Conservation (phyloP, 1,140 invertebrate genomes). For the Procambarus virginalis region DNA sequence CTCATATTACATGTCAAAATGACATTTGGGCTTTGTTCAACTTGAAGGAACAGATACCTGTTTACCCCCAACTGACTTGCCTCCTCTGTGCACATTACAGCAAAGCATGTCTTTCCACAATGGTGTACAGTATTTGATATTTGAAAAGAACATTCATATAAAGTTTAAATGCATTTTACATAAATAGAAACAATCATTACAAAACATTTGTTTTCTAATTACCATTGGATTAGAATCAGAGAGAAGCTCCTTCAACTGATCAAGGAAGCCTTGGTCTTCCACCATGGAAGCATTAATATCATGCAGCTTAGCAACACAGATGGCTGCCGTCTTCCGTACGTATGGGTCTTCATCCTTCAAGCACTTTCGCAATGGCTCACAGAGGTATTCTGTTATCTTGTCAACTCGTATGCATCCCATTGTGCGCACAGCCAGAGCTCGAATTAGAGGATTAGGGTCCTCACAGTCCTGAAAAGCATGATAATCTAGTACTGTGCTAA, state of each 20-base stretch:
- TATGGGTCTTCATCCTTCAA: constrained; percentile 99
- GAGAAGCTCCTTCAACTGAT: constrained; percentile 96
- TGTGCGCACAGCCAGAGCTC: constrained; percentile 97
- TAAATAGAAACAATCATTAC: too few species aligned
- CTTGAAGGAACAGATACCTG: too few species aligned
- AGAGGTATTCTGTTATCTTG: constrained; percentile 99
- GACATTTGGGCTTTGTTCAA: too few species aligned
- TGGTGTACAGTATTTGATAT: too few species aligned
- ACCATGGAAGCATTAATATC: constrained; percentile 98
- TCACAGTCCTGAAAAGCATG: constrained; percentile 91
- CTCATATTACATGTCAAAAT: too few species aligned
- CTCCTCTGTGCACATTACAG: too few species aligned
- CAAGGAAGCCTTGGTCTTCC: constrained; percentile 98
- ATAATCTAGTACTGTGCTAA: too few species aligned
- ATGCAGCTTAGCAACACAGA: constrained; percentile 99
- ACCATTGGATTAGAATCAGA: constrained; percentile 99
- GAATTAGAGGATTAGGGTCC: constrained; percentile 99
- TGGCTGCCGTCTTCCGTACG: constrained; percentile 98
- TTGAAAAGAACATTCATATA: too few species aligned
- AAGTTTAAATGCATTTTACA: too few species aligned
- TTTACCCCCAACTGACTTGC: too few species aligned
- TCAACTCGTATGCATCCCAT: constrained; percentile 99
- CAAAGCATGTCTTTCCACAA: too few species aligned
- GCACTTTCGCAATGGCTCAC: constrained; percentile 98
- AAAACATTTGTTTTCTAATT: constrained; percentile 65